These are phyloP conservation scores for Rhynchophorus ferrugineus DNA, from an alignment of 1,140 invertebrate genomes.

Conservation along the genomic window DNA sequence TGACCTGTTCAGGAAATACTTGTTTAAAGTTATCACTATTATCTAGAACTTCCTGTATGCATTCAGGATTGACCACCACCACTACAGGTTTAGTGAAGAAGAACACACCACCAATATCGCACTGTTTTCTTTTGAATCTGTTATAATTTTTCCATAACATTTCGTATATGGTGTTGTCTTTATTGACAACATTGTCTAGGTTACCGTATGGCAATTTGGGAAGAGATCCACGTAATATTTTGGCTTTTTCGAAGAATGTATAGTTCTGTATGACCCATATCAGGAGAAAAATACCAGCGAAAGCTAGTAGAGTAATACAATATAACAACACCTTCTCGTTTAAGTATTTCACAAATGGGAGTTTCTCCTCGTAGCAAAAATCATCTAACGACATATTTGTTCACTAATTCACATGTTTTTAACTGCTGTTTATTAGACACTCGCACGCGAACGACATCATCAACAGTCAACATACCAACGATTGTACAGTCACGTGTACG, in stretches of 20 bases:
- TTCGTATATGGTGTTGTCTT: constrained; percentile 23
- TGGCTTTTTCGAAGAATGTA: constrained; percentile 26
- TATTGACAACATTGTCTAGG: constrained; percentile 20
- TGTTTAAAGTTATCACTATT: constrained; percentile 20
- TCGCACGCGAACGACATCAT: no score
- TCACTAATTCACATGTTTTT: no score
- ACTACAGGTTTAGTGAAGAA: constrained; percentile 23
- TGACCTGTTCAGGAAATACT: constrained; percentile 12
- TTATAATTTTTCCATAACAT: constrained; percentile 28
- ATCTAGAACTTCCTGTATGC: constrained; percentile 15
- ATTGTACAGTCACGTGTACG: no score
- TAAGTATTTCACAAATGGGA: constrained; percentile 12
- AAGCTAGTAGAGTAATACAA: constrained; percentile 22
- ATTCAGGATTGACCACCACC: constrained; percentile 11
- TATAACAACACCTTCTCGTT: constrained; percentile 23
- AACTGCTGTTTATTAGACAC: no score
- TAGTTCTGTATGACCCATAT: constrained; percentile 21
- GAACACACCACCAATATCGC: constrained; percentile 24
- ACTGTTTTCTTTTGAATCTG: constrained; percentile 24
- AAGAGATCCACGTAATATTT: constrained; percentile 2
- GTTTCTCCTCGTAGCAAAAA: constrained; percentile 8
- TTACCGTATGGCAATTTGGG: constrained; percentile 26
- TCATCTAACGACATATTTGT: constrained; percentile 6
- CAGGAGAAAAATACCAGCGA: constrained; percentile 19
- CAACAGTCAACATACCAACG: no score